Evolutionary conservation across 2,888 invertebrate species (phyloP).

Genomic region (Cabera pusaria): DNA sequence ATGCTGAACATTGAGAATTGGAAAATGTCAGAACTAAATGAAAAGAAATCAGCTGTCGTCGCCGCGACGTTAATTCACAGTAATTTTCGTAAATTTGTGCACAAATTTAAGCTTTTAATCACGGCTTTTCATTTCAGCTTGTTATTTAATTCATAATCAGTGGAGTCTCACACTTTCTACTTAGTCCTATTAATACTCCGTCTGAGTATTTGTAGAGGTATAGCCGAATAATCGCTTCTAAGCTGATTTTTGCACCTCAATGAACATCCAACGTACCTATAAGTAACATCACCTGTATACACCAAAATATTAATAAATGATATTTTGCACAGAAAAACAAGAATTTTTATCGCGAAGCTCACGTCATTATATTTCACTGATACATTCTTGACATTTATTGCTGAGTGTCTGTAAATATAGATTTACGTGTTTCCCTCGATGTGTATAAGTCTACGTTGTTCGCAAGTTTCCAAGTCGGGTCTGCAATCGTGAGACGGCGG

Average conservation of each 20-base stretch:
- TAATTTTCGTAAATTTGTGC: conserved; percentile 12
- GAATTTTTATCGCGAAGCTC: conserved; percentile 1
- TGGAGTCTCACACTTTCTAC: conserved; percentile 35
- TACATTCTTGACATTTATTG: conserved; percentile 20
- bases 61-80: no score
- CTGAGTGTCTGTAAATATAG: conserved; percentile 10
- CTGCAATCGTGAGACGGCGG: conserved; percentile 36
- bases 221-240: conserved; percentile 36
- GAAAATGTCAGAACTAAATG: not conserved
- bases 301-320: no score
- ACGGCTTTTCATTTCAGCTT: conserved; percentile 26
- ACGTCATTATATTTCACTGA: conserved; percentile 13
- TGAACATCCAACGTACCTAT: conserved; percentile 33
- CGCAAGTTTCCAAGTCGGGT: conserved; percentile 29
- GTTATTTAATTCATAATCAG: conserved; percentile 49
- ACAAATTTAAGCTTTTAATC: conserved; percentile 32
- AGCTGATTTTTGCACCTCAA: conserved; percentile 37
- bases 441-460: conserved; percentile 30
- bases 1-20: no score
- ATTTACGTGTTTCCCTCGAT: conserved; percentile 8
- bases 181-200: conserved; percentile 37
- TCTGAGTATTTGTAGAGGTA: conserved; percentile 30
- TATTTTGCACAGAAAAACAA: conserved; percentile 9
- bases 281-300: no score
- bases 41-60: no score